A percentile compares a stretch with the other conserved stretches of the same genome.
Evolutionary conservation across 2,113 vertebrate species (phyloP).

Genomic region (Hippopotamus amphibius): DNA sequence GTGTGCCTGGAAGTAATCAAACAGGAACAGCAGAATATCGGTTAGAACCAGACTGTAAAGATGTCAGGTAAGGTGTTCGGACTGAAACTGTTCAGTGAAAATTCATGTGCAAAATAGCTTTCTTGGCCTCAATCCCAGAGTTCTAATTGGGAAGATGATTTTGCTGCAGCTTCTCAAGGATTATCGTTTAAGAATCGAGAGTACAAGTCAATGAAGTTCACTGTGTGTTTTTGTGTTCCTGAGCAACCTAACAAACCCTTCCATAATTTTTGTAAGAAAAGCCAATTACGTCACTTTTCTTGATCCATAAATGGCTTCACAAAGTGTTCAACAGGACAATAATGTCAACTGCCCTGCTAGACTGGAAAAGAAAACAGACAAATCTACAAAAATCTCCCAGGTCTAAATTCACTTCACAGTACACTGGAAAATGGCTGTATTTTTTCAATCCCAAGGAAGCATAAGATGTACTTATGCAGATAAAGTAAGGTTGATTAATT

Average conservation of each 20-base stretch:
- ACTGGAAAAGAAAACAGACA: conserved; percentile 23
- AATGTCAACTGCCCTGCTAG: not conserved
- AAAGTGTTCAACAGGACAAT: not conserved
- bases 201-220: not conserved
- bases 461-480: conserved; percentile 32
- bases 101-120: not conserved
- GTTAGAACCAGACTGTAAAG: not conserved
- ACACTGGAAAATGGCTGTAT: not conserved
- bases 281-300: not conserved
- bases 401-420: not conserved
- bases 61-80: not conserved
- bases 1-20: not conserved
- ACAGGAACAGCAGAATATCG: not conserved
- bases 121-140: not conserved
- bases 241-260: not conserved
- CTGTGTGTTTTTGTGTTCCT: not conserved
- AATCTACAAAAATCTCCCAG: not conserved
- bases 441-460: not conserved
- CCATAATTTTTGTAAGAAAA: not conserved
- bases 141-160: not conserved
- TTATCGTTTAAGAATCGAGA: not conserved
- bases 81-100: not conserved
- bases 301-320: not conserved
- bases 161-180: not conserved
- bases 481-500: conserved; percentile 73